Evolutionary conservation across 2,797 vertebrate species (phyloP), one percentile per base, ranked within the genome.

Genomic region (Lacerta viridis): DNA sequence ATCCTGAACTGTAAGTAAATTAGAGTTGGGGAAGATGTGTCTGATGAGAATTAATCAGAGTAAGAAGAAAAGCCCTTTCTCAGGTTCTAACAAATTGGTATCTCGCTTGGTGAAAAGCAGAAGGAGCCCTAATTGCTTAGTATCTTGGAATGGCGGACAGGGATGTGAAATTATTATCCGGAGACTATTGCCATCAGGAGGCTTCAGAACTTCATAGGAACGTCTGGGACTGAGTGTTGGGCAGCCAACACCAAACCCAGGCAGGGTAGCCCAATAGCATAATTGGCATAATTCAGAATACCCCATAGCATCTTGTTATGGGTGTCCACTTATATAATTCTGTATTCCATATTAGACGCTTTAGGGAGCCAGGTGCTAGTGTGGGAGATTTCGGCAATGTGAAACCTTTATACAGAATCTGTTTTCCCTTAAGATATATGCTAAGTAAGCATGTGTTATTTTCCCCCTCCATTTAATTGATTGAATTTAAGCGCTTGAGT

Each of bases 281-380:
- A 64, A 50, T n/a, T 27, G 43, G n/a, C 29, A 15, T n/a, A 79
- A 50, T 50, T 79, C 77, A 15, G 17, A 50, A 79, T 13, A 7
- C 27, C 29, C 27, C 4, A 7, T 79, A 15, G 5, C 27, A 59
- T 29, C 23, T 68, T 68, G 25, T n/a, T 82, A 41, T 15, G 7
- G 36, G 15, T 68, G 13, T 29, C 11, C n/a, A 33, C 17, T 33
- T 80, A 7, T 0, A 1, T 0, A 1, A 0, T 69, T 20, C 66
- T 39, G 1, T 50, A 8, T 86, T 43, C 8, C 61, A 23, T 1
- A 85, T 85, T 46, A 43, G 8, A 8, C 75, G 90, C 71, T 72
- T 90, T 50, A n/a, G 82, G 33, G 55, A 64, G 80, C 33, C 27
- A 66, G 66, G 3, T 0, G 2, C 36, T n/a, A n/a, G 33, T 84